Base-by-base conservation (phyloP, 1,140 invertebrate species). In the Campoletis sonorensis region DNA sequence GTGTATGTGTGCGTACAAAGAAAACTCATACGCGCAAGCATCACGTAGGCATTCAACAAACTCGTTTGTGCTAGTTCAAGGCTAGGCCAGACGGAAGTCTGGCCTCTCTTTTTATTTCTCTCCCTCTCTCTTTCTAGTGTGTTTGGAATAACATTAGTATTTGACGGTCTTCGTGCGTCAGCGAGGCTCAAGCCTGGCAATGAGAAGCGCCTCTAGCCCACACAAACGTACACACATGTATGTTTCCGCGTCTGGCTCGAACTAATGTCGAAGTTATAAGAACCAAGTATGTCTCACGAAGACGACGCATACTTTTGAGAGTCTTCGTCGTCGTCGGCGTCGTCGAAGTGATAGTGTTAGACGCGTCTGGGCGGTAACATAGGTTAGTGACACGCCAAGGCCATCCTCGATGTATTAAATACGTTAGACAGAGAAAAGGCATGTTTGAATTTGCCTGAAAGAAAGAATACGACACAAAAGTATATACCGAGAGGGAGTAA, bases 331-430 rank as follows among this genome's bases (percentile, higher is more conserved):
- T n/a, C n/a, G n/a, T n/a, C n/a, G n/a, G n/a, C 51, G 37, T 1
- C 40, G 40, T 45, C n/a, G 58, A 26, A 64, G 61, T 68, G 80
- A 61, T 79, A 79, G 82, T 81, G 81, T 85, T 88, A 88, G 87
- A 86, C 84, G 71, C 40, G 86, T 86, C 84, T 81, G 81, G 61
- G 67, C 82, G 86, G 86, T 88, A 88, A 85, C 87, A 86, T 87
- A 87, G 88, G 87, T 89, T 88, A 89, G 84, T 89, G 87, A 89
- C 88, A 85, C 84, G 26, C 77, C 84, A 82, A 82, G 83, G 83
- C 81, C 83, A 84, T 64, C 76, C 23, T 33, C 16, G 13, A 4
- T 5, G 11, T 33, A 72, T 72, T 80, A 61, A 16, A 79, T 40
- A 73, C 79, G 51, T 72, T 80, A 72, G 40, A 58, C 11, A 16